Base-by-base conservation (phyloP, 1,140 invertebrate species). In the Megalopta genalis region DNA sequence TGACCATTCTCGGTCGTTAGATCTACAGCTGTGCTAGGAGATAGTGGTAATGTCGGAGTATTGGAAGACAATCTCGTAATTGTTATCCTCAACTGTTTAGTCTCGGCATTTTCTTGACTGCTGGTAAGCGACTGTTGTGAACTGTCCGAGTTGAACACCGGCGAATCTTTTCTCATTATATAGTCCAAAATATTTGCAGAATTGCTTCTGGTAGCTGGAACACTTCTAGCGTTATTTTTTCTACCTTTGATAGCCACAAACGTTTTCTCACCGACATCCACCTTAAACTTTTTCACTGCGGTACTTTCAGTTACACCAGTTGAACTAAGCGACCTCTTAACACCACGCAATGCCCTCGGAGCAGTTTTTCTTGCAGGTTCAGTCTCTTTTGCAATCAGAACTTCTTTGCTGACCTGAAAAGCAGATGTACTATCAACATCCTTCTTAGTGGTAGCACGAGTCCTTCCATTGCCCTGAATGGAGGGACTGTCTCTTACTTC, bases 331-430 rank as follows among this genome's bases (percentile, higher is more conserved):
- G 52, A 42, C 69, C 37, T 62, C n/a, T 84, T 85, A 37, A 37
- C n/a, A 14, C 14, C 18, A 6, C 27, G 3, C 14, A 59, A 21
- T 12, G 6, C 2, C 14, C n/a, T 80, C 6, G 10, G 25, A 2
- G 37, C 18, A 37, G 78, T 46, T 39, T 12, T 14, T 18, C 57
- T 25, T 18, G 32, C 18, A 54, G 46, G 16, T 63, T 42, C 64
- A 10, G 7, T 21, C 32, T 0, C 14, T 8, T 12, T 67, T 54
- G 49, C 27, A 23, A 14, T 1, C n/a, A 6, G 1, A 25, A n/a
- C 21, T 60, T 85, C 68, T 39, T 64, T 71, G n/a, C 10, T 32
- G 0, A 78, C 76, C 37, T 80, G 71, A 70, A 57, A 57, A 72
- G 68, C 14, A 72, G 46, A 62, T 8, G 49, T 68, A 76, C 2